Percentiles rank a stretch among this genome's conserved stretches.
These are phyloP conservation scores for Tragulus kanchil DNA, from an alignment of 2,113 vertebrate genomes.

Conservation along the genomic window DNA sequence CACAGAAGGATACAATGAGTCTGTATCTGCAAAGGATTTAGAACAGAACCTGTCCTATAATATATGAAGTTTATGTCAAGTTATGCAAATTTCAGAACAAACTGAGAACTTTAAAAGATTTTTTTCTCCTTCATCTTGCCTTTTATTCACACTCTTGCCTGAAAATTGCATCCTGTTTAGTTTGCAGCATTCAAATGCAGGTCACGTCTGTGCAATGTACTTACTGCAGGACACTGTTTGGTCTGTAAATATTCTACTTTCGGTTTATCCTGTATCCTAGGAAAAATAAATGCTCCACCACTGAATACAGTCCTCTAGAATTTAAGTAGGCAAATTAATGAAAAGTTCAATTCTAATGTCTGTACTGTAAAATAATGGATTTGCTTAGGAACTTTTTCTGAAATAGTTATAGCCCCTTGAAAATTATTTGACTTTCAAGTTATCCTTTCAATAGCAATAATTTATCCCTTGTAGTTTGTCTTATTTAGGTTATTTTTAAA, in stretches of 20 bases:
- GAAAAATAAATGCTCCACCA: constrained; percentile 46
- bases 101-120: background rate
- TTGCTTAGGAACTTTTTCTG: background rate
- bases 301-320: background rate
- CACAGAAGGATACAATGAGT: background rate
- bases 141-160: background rate
- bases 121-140: background rate
- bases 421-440: constrained; percentile 1
- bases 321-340: constrained; percentile 48
- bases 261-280: constrained; percentile 45
- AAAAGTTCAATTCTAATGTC: constrained; percentile 43
- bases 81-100: background rate
- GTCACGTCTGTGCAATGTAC: constrained; percentile 28
- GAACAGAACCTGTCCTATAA: background rate
- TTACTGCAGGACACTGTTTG: constrained; percentile 41
- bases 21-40: background rate
- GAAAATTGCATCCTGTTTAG: constrained; percentile 46
- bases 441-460: background rate
- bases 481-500: background rate
- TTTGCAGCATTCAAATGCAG: constrained; percentile 62
- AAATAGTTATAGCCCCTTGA: background rate
- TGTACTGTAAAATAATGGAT: constrained; percentile 14
- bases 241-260: constrained; percentile 74
- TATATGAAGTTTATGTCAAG: background rate
- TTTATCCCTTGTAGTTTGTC: background rate